Conservation (phyloP, 2,888 invertebrate genomes). For the Cephus rjabovi region DNA sequence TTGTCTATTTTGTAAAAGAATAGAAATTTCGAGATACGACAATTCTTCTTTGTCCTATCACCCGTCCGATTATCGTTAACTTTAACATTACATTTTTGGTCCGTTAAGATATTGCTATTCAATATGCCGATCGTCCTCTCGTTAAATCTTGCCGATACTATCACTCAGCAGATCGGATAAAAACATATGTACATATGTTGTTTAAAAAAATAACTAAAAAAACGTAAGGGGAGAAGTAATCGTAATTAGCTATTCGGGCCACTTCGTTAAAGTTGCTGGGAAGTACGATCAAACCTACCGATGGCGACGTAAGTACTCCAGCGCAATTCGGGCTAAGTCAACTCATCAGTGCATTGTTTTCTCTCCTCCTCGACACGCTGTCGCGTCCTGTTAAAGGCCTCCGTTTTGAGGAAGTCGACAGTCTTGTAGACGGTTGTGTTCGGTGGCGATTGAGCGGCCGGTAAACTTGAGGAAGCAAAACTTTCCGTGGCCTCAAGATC, state of each 20-base stretch:
- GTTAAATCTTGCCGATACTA: background rate
- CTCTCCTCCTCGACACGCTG: slow-evolving; percentile 82
- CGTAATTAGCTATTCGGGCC: background rate
- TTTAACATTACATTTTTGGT: slow-evolving; percentile 45
- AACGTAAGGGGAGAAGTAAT: background rate
- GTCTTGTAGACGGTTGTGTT: slow-evolving; percentile 83
- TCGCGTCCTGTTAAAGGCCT: slow-evolving; percentile 89
- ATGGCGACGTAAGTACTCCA: background rate
- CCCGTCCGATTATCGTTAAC: slow-evolving; percentile 5
- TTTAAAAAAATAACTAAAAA: background rate
- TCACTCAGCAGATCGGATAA: background rate
- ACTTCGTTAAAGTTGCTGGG: background rate
- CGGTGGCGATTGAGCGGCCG: slow-evolving; percentile 63
- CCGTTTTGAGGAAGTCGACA: slow-evolving; percentile 94
- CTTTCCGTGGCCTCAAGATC: slow-evolving; percentile 75
- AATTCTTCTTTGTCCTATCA: background rate
- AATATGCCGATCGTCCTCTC: slow-evolving; percentile 11
- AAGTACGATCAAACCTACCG: background rate
- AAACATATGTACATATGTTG: background rate
- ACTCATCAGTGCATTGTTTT: slow-evolving; percentile 64
- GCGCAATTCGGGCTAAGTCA: slow-evolving; percentile 37
- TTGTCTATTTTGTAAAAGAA: background rate
- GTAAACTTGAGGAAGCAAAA: slow-evolving; percentile 60
- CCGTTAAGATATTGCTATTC: slow-evolving; percentile 42
- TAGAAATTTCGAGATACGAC: background rate